A percentile compares a stretch with the other conserved stretches of the same genome.
Evolutionary conservation across 2,888 invertebrate genomes (phyloP).

Genomic region (Sepiola atlantica): DNA sequence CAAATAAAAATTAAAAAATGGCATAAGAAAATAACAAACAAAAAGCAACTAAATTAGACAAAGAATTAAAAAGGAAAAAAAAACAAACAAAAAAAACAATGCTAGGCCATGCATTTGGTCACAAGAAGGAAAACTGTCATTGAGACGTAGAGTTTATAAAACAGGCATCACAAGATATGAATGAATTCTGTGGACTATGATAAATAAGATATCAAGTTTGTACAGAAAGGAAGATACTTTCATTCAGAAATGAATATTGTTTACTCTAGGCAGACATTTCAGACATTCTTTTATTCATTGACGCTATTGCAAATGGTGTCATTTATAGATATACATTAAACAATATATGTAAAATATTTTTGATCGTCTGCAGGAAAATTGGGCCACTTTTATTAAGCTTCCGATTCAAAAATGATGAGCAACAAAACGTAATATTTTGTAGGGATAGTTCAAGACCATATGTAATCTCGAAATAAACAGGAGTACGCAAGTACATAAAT

Average conservation of each 20-base stretch:
- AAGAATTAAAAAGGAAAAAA: not conserved
- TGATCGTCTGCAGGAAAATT: too few relatives aligned
- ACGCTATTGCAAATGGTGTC: not conserved
- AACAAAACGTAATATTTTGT: too few relatives aligned
- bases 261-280: not conserved
- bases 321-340: not conserved
- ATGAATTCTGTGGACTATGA: slow-evolving; percentile 5
- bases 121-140: not conserved
- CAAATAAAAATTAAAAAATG: not conserved
- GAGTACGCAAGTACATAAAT: too few relatives aligned
- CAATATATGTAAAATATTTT: too few relatives aligned
- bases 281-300: not conserved
- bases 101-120: not conserved
- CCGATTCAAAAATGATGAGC: too few relatives aligned
- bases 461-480: too few relatives aligned
- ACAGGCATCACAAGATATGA: not conserved
- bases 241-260: not conserved
- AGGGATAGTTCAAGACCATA: too few relatives aligned
- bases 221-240: not conserved
- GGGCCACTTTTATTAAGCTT: too few relatives aligned
- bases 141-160: not conserved
- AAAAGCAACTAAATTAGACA: not conserved
- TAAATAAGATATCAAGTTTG: not conserved
- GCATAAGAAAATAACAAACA: not conserved
- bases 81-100: too few relatives aligned